Evolutionary conservation across 2,113 vertebrate genomes (phyloP).

Genomic region (Phalacrocorax carbo): DNA sequence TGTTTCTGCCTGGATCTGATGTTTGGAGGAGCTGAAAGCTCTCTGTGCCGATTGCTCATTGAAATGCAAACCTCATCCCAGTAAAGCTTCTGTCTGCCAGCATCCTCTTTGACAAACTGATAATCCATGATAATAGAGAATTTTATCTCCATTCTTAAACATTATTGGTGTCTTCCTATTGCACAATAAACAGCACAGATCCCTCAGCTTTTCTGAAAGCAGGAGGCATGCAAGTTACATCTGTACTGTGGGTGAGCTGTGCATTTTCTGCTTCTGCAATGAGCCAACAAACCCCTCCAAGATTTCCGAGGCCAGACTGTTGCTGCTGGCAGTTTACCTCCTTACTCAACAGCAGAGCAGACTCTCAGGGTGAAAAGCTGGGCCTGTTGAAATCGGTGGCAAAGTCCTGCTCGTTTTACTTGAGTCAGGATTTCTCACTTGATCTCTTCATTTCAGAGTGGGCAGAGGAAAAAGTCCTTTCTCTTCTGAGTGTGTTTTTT

Average conservation of each 20-base stretch:
- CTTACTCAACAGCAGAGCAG: background rate
- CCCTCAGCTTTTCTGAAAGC: background rate
- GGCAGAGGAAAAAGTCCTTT: background rate
- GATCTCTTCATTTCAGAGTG: background rate
- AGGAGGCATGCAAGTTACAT: background rate
- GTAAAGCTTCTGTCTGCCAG: slow-evolving; percentile 48
- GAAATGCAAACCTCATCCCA: slow-evolving; percentile 58
- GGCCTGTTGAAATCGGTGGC: slow-evolving; percentile 31
- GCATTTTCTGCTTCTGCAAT: slow-evolving; percentile 28
- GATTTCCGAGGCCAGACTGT: background rate
- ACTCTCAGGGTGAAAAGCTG: background rate
- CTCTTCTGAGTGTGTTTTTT: background rate
- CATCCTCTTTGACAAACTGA: slow-evolving; percentile 43
- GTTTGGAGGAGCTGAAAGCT: background rate
- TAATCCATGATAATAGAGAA: slow-evolving; percentile 49
- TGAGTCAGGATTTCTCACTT: background rate
- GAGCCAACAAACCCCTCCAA: slow-evolving; percentile 32
- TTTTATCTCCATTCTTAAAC: slow-evolving; percentile 54
- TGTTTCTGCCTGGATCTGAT: slow-evolving; percentile 7
- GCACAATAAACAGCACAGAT: slow-evolving; percentile 22
- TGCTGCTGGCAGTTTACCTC: slow-evolving; percentile 39
- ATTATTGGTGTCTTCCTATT: slow-evolving; percentile 31
- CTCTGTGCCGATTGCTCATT: slow-evolving; percentile 19
- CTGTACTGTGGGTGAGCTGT: slow-evolving; percentile 2
- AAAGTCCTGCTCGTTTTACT: slow-evolving; percentile 32